Evolutionary conservation across 1,140 invertebrate genomes (phyloP), one percentile per base, ranked within the genome.

Genomic region (Dendroctonus ponderosae): DNA sequence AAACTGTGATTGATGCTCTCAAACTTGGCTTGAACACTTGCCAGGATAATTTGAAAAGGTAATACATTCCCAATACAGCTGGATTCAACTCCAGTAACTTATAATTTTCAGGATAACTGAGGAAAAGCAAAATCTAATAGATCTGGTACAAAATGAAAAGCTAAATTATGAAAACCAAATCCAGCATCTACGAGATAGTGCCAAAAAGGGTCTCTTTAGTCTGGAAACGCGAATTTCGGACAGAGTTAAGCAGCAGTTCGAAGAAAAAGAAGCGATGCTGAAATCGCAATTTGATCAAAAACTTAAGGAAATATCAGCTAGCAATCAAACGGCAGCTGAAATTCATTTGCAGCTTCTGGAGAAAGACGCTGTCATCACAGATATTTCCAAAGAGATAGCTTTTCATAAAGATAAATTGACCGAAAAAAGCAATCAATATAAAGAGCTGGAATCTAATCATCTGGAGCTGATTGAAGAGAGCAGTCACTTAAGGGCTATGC

Each of bases 251-350:
- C 40, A 48, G 6, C 70, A 71, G 61, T 75, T 64, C 48, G 11
- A 59, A 8, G 41, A 63, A n/a, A 70, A 72, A 41, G 71, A 76
- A 48, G 38, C 80, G 75, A 75, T 78, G 9, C 71, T 85, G 9
- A 83, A 81, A 71, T 73, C 79, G 69, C 77, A 78, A 59, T 80
- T 85, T 70, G 69, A 78, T 40, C 61, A 77, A 51, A 78, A 80
- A 67, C 49, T 82, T 12, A 72, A 73, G 49, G 78, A 81, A 66
- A 67, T 80, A 40, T 74, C 76, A 58, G 58, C 69, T 15, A 72
- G 68, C 53, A 80, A 80, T 72, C 54, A 73, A 8, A 79, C 77
- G 70, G 66, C 78, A 4, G 72, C 72, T 48, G 79, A 82, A 69
- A 77, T 80, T 44, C 81, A 84, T 74, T 75, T 78, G 50, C 78